Percentiles rank a stretch among this genome's conserved stretches.
phyloP scores from a whole-genome alignment of 1,140 invertebrate species.

The Nilaparvata lugens region DNA sequence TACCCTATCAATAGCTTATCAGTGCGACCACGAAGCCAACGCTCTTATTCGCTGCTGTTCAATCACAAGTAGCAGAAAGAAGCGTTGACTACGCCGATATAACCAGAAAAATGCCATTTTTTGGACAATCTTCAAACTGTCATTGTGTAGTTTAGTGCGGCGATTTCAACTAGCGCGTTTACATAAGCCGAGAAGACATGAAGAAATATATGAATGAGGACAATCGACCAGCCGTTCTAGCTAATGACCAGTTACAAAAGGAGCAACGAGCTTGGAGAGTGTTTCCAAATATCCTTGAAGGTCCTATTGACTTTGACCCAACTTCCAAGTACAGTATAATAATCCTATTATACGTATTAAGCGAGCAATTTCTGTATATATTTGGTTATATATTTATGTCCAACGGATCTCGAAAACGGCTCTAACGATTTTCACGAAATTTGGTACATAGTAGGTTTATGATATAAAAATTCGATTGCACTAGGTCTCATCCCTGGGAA shows the following conservation, averaged over 20 bases:
- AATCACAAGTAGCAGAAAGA: constrained; percentile 88
- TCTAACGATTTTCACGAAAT: too few relatives aligned
- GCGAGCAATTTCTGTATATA: too few relatives aligned
- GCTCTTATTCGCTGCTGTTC: constrained; percentile 98
- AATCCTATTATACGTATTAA: too few relatives aligned
- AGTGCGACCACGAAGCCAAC: too few relatives aligned
- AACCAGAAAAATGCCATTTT: constrained; percentile 84
- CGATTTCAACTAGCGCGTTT: constrained; percentile 98
- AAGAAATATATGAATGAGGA: constrained; percentile 76
- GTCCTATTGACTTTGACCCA: constrained; percentile 83
- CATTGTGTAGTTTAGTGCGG: constrained; percentile 99
- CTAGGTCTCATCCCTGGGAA: too few relatives aligned
- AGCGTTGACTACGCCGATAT: constrained; percentile 97
- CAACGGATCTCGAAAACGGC: too few relatives aligned
- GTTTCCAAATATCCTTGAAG: constrained; percentile 94
- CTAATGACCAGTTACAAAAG: constrained; percentile 76
- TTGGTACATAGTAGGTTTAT: too few relatives aligned
- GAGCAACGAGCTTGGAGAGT: constrained; percentile 74
- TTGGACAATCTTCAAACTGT: constrained; percentile 76
- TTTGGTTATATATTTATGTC: too few relatives aligned
- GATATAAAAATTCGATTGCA: too few relatives aligned
- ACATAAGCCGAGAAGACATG: constrained; percentile 83
- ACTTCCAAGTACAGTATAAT: constrained; percentile 99
- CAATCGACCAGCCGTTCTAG: constrained; percentile 66
- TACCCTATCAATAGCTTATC: too few relatives aligned